These are phyloP conservation scores for Mimachlamys varia DNA, from an alignment of 2,888 invertebrate species.

Conservation along the genomic window DNA sequence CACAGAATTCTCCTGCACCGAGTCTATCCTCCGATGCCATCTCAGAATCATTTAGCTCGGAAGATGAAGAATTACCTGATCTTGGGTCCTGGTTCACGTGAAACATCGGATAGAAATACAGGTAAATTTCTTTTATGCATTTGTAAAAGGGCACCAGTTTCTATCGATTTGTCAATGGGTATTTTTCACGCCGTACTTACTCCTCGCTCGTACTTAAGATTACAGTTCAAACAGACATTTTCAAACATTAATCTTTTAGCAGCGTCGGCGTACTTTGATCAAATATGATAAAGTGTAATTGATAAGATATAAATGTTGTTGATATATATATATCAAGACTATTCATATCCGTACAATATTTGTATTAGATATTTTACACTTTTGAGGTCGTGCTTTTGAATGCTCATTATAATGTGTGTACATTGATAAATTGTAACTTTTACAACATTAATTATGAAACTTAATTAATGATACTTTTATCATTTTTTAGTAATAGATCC, in stretches of 20 bases:
- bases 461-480: background rate
- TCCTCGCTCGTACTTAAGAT: background rate
- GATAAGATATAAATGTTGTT: background rate
- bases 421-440: too few relatives aligned
- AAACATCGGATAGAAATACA: constrained; percentile 2
- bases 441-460: background rate
- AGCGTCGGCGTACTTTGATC: background rate
- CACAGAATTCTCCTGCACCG: constrained; percentile 63
- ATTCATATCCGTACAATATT: background rate
- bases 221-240: background rate
- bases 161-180: background rate
- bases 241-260: constrained; percentile 11
- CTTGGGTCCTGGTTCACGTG: constrained; percentile 50
- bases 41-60: constrained; percentile 52
- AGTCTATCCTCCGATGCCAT: constrained; percentile 54
- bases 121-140: constrained; percentile 14
- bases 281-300: background rate
- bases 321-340: background rate
- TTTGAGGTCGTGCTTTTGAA: background rate
- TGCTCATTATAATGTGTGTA: background rate
- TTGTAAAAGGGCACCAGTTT: background rate
- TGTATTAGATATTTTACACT: background rate
- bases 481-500: too few relatives aligned
- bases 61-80: constrained; percentile 51
- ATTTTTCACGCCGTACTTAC: background rate